Percentiles rank a stretch among this genome's conserved stretches.
Conservation (phyloP, 1,140 invertebrate genomes). For the Lethrus apterus region DNA sequence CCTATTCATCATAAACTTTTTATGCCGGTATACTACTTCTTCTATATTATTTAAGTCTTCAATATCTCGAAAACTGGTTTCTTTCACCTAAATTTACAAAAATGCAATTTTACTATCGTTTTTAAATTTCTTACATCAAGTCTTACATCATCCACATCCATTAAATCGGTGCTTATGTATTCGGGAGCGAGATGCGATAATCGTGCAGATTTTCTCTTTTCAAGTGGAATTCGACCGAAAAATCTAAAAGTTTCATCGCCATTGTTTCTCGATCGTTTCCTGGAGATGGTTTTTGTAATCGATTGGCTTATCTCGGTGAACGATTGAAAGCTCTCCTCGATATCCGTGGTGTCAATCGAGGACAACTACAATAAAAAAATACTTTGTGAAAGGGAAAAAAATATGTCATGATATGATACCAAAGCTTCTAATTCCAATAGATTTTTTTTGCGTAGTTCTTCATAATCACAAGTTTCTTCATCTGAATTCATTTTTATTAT, state of each 20-base stretch:
- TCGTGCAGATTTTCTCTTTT: slow-evolving; percentile 4
- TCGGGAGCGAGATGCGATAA: slow-evolving; percentile 4
- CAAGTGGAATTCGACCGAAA: neutral
- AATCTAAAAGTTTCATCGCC: neutral
- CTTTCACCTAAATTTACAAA: neutral
- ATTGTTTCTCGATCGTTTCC: neutral
- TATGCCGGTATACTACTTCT: slow-evolving; percentile 1
- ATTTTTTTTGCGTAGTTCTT: slow-evolving; percentile 7
- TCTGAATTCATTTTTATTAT: slow-evolving; percentile 14
- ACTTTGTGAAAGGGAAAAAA: neutral
- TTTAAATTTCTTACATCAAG: neutral
- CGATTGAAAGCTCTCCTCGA: neutral
- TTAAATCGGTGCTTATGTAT: slow-evolving; percentile 3
- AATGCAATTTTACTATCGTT: neutral
- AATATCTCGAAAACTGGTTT: neutral
- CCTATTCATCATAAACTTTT: neutral
- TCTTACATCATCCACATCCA: slow-evolving; percentile 1
- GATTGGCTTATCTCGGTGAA: neutral
- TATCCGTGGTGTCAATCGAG: neutral
- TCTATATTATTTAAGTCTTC: neutral
- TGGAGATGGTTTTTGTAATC: no score
- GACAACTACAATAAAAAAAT: slow-evolving; percentile 3
- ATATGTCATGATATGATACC: neutral
- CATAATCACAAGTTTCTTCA: slow-evolving; percentile 8
- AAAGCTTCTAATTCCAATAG: slow-evolving; percentile 6